Evolutionary conservation across 92 coral and sea anemone genomes (phyloP).

Genomic region (Umimayanthus chanpuru): DNA sequence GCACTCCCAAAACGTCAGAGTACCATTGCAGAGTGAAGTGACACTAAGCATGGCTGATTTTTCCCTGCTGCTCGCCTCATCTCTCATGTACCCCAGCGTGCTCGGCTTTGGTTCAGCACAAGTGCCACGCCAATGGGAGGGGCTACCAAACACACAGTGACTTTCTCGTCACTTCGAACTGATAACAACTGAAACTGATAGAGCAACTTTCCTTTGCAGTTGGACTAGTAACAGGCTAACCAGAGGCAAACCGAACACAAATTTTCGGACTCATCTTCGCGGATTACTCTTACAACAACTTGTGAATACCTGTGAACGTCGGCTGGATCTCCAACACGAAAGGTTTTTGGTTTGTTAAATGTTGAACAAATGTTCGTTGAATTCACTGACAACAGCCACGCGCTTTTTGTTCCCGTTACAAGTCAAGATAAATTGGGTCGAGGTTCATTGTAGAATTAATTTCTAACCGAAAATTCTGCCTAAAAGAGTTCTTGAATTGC

Average conservation of each 20-base stretch:
- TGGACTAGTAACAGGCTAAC: background rate
- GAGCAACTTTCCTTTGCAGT: background rate
- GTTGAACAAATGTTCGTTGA: background rate
- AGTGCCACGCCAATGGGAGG: background rate
- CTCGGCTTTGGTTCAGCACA: constrained; percentile 9
- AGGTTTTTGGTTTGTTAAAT: background rate
- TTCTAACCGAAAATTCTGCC: too few species aligned
- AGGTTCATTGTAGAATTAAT: too few species aligned
- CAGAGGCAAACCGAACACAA: background rate
- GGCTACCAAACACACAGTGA: constrained; percentile 20
- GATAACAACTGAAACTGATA: background rate
- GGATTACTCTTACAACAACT: background rate
- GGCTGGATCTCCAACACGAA: background rate
- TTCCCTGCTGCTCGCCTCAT: constrained; percentile 25
- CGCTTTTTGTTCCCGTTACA: too few species aligned
- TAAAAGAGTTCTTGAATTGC: too few species aligned
- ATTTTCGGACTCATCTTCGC: background rate
- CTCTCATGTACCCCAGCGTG: constrained; percentile 30
- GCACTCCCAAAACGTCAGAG: background rate
- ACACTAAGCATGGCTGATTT: constrained; percentile 35
- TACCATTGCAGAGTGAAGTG: constrained; percentile 18
- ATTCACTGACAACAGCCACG: too few species aligned
- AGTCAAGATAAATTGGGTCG: too few species aligned
- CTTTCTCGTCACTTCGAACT: background rate
- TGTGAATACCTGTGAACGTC: background rate